Evolutionary conservation across 1,140 invertebrate genomes (phyloP), one percentile per base, ranked within the genome.

Genomic region (Planococcus citri): DNA sequence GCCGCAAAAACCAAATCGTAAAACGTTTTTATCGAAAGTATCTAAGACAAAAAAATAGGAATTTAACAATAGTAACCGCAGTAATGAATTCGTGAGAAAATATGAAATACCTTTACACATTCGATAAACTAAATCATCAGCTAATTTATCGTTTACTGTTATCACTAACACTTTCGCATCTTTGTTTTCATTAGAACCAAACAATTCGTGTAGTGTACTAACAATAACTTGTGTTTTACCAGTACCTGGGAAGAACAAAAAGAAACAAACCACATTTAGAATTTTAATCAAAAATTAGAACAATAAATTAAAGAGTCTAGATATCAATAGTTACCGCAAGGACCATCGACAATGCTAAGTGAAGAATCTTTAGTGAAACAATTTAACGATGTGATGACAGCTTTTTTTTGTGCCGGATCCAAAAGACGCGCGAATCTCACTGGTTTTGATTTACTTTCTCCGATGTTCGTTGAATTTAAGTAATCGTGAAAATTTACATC

Each of bases 191-290:
- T n/a, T n/a, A n/a, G n/a, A n/a, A n/a, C 25, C 60, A 27, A 6
- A 25, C 20, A 64, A 21, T 20, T 64, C 60, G 3, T 27, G 20
- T 27, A 64, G 10, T 25, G 24, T 24, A 64, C 60, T 64, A 24
- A 64, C 60, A 25, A 64, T 64, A 17, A 64, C 60, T 64, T 64
- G 60, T 3, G 10, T 64, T 25, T 64, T 64, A 4, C 60, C 60
- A 3, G 60, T 64, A 9, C 60, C 60, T 64, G 60, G 21, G 4
- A 60, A 60, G 57, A 20, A 20, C 4, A 60, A 60, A 60, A 60
- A 60, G n/a, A n/a, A n/a, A n/a, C n/a, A n/a, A n/a, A n/a, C n/a
- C n/a, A n/a, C n/a, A n/a, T n/a, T n/a, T n/a, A n/a, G n/a, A n/a
- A n/a, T n/a, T n/a, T n/a, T n/a, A n/a, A n/a, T n/a, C 29, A 33